Conservation (phyloP, 2,797 vertebrate genomes). For the Enteromius unitaeniatus region DNA sequence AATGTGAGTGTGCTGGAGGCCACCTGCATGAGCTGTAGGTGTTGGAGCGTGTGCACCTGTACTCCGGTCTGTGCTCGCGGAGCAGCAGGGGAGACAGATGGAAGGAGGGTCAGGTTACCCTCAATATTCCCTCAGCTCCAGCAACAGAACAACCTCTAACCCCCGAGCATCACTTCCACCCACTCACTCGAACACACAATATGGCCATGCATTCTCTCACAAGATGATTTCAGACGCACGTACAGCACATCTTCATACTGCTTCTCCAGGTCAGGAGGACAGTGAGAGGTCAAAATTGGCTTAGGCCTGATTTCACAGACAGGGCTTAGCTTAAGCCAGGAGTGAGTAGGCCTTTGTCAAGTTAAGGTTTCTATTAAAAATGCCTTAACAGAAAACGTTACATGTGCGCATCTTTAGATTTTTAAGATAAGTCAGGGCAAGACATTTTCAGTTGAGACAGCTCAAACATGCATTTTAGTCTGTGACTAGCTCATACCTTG, state of each 20-base stretch:
- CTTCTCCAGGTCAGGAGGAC: constrained; percentile 7
- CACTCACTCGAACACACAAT: constrained; percentile 42
- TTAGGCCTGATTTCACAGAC: too few species aligned
- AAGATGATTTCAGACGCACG: constrained; percentile 32
- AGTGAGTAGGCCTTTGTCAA: too few species aligned
- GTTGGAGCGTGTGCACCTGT: constrained; percentile 56
- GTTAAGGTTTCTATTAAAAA: too few species aligned
- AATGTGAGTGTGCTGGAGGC: constrained; percentile 22
- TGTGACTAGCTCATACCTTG: too few species aligned
- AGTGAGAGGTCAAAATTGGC: not conserved
- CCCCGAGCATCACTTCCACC: constrained; percentile 61
- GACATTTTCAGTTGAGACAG: too few species aligned
- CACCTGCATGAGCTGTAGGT: constrained; percentile 45
- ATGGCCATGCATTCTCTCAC: constrained; percentile 45
- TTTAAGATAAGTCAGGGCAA: too few species aligned
- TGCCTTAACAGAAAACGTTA: too few species aligned
- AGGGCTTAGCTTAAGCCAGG: too few species aligned
- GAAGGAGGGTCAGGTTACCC: constrained; percentile 82
- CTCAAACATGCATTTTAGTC: too few species aligned
- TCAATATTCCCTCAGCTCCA: constrained; percentile 67
- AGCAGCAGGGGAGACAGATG: constrained; percentile 85
- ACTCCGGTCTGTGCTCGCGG: constrained; percentile 33
- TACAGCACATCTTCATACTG: not conserved
- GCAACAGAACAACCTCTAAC: constrained; percentile 69
- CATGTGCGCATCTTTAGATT: too few species aligned